phyloP scores from a whole-genome alignment of 2,797 vertebrate genomes.

The Sarcoramphus papa region DNA sequence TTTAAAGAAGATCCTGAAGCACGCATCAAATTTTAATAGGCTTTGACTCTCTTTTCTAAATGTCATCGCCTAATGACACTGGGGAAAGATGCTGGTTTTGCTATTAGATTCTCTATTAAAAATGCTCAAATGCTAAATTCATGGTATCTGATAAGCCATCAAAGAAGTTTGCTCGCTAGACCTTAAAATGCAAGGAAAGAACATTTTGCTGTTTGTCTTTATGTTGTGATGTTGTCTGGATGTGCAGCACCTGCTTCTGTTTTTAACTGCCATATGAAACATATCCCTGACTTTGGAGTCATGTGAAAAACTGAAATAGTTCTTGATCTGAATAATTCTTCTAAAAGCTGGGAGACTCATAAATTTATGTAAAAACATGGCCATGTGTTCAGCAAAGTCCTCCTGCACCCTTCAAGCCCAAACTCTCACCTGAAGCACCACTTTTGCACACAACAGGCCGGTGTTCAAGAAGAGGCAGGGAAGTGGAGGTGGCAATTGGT shows the following conservation, averaged over 20 bases:
- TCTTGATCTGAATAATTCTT: background rate
- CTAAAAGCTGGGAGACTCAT: background rate
- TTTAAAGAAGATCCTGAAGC: background rate
- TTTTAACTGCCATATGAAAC: background rate
- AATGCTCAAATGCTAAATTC: background rate
- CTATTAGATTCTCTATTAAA: background rate
- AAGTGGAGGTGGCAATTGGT: background rate
- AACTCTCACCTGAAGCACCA: background rate
- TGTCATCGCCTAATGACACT: background rate
- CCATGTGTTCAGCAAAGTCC: background rate
- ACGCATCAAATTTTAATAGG: conserved; percentile 9
- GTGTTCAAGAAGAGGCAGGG: background rate
- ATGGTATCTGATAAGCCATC: background rate
- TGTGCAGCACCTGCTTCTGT: background rate
- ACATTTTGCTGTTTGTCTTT: background rate
- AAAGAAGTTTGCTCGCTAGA: background rate
- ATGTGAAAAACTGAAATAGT: background rate
- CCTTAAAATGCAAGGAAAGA: background rate
- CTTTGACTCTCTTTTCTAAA: conserved; percentile 15
- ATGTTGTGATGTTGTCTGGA: background rate
- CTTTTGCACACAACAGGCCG: fast-evolving
- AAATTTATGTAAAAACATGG: background rate
- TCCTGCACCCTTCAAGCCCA: background rate
- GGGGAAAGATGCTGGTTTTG: background rate
- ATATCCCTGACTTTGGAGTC: background rate